phyloP scores from a whole-genome alignment of 2,888 invertebrate genomes.

The Syrista parreyssii region DNA sequence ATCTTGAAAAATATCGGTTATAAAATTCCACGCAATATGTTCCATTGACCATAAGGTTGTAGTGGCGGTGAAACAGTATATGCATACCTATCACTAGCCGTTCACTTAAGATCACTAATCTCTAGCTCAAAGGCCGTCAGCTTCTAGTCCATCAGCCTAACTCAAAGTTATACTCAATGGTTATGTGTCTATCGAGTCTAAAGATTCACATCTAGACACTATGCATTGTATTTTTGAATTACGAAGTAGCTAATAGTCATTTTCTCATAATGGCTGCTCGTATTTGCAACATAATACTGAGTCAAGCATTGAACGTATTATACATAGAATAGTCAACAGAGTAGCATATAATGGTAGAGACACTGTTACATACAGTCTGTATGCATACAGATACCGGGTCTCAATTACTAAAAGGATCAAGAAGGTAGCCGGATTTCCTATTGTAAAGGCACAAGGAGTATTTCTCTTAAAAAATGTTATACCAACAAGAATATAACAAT shows the following conservation, averaged over 20 bases:
- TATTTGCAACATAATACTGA: not conserved
- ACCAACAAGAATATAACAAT: not conserved
- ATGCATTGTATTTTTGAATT: not conserved
- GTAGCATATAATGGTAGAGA: not conserved
- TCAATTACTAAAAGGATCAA: not conserved
- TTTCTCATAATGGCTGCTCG: not conserved
- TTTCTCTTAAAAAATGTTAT: not conserved
- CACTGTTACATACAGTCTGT: not conserved
- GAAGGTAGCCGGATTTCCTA: not conserved
- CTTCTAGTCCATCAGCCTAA: not conserved
- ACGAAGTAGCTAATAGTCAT: not conserved
- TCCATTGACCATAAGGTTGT: not conserved
- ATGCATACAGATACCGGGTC: not conserved
- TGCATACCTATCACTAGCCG: not conserved
- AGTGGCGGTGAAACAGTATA: not conserved
- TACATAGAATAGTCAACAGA: not conserved
- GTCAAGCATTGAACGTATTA: not conserved
- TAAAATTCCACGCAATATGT: not conserved
- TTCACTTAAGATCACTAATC: not conserved
- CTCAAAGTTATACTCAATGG: not conserved
- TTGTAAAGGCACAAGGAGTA: not conserved
- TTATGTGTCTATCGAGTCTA: not conserved
- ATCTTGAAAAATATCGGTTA: not conserved
- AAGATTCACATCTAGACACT: not conserved
- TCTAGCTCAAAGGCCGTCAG: not conserved